A percentile compares a stretch with the other conserved stretches of the same genome.
These are phyloP conservation scores for Lutraria rhynchaena DNA, from an alignment of 1,140 invertebrate genomes.

Conservation along the genomic window DNA sequence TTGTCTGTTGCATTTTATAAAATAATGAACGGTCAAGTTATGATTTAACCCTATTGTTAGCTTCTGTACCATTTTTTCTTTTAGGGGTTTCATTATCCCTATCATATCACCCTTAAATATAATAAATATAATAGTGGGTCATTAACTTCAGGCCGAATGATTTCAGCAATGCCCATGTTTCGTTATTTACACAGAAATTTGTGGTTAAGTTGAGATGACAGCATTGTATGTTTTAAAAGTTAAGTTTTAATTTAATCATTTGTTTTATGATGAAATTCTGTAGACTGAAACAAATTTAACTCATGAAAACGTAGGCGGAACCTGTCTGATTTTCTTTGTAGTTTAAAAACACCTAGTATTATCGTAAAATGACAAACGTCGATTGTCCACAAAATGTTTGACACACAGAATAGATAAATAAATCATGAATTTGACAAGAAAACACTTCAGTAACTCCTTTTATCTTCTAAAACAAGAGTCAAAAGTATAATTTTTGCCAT, in stretches of 20 bases:
- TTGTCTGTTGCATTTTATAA: too few relatives aligned
- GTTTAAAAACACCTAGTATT: slow-evolving; percentile 27
- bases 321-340: slow-evolving; percentile 28
- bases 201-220: too few relatives aligned
- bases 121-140: too few relatives aligned
- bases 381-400: slow-evolving; percentile 30
- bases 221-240: too few relatives aligned
- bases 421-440: slow-evolving; percentile 47
- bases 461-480: slow-evolving; percentile 31
- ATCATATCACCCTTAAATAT: too few relatives aligned
- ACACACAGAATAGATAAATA: slow-evolving; percentile 35
- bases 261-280: slow-evolving; percentile 21
- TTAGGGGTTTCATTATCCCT: too few relatives aligned
- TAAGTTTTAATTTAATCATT: slow-evolving; percentile 3
- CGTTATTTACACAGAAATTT: too few relatives aligned
- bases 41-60: too few relatives aligned
- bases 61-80: too few relatives aligned
- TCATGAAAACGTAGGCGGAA: slow-evolving; percentile 18
- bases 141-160: too few relatives aligned
- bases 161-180: too few relatives aligned
- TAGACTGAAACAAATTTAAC: neutral
- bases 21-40: too few relatives aligned
- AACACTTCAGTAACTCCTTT: slow-evolving; percentile 25
- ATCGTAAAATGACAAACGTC: slow-evolving; percentile 23
- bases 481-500: slow-evolving; percentile 53